These are phyloP conservation scores for Anagrus nilaparvatae DNA, from an alignment of 1,140 invertebrate genomes.

Conservation along the genomic window DNA sequence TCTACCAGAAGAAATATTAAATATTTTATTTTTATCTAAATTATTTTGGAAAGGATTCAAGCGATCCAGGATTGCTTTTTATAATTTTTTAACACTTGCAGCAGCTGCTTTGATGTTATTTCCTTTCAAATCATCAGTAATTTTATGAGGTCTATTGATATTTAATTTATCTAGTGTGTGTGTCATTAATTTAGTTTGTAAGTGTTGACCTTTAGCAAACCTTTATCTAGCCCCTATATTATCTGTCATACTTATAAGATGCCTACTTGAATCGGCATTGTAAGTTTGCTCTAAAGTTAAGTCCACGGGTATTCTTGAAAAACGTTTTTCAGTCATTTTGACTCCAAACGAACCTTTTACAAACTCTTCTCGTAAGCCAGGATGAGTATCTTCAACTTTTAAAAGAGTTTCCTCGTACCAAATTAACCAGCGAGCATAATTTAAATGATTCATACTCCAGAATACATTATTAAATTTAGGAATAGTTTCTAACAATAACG, in stretches of 20 bases:
- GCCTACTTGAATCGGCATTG: conserved; percentile 20
- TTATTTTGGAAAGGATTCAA: neutral
- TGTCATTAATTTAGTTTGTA: neutral
- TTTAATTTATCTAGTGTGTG: neutral
- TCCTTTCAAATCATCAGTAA: neutral
- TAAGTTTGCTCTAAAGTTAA: conserved; percentile 21
- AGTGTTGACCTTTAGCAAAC: neutral
- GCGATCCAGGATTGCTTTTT: neutral
- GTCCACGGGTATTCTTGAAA: conserved; percentile 17
- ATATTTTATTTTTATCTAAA: neutral
- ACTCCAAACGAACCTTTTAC: conserved; percentile 17
- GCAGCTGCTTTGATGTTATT: too few relatives aligned
- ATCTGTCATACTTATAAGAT: neutral
- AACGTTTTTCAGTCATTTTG: conserved; percentile 16
- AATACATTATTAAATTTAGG: conserved; percentile 5
- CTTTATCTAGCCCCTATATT: neutral
- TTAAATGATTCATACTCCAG: conserved; percentile 1
- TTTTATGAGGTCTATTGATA: neutral
- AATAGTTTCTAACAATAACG: neutral
- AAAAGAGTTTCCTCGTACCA: conserved; percentile 6
- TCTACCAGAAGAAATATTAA: neutral
- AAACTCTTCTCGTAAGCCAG: conserved; percentile 15
- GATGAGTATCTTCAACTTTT: conserved; percentile 22
- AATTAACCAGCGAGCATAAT: conserved; percentile 1
- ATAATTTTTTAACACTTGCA: too few relatives aligned